Percentiles rank a stretch among this genome's conserved stretches.
These are phyloP conservation scores for Seriola rivoliana DNA, from an alignment of 2,113 vertebrate genomes.

Conservation along the genomic window DNA sequence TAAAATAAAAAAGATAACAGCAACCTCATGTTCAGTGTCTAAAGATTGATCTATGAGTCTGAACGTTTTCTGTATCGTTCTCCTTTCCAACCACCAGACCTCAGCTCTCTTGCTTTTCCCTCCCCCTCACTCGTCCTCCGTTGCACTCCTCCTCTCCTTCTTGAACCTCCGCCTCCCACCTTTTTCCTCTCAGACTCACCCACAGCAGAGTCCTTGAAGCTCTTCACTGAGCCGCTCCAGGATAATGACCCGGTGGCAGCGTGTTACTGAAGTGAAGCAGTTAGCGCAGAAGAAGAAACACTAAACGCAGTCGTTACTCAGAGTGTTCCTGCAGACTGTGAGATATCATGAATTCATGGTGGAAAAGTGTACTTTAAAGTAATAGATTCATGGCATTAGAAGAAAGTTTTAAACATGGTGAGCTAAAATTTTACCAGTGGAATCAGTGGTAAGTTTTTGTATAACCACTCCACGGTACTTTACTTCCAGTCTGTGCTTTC, in stretches of 20 bases:
- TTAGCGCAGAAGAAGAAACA: background rate
- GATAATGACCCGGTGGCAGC: constrained; percentile 34
- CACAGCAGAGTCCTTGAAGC: constrained; percentile 36
- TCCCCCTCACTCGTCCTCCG: constrained; percentile 48
- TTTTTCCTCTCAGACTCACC: constrained; percentile 48
- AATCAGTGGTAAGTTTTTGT: background rate
- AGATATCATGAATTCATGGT: background rate
- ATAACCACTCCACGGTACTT: too few species aligned
- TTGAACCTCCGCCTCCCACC: constrained; percentile 45
- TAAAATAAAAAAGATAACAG: background rate
- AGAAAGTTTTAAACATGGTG: background rate
- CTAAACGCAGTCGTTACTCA: background rate
- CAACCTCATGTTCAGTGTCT: background rate
- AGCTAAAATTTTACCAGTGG: background rate
- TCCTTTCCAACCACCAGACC: constrained; percentile 61
- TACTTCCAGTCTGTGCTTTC: constrained; percentile 21
- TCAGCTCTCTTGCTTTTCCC: constrained; percentile 11
- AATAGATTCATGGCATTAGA: background rate
- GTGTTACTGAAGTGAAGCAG: background rate
- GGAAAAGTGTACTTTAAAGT: background rate
- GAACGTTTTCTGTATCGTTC: constrained; percentile 16
- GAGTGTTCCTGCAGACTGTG: too few species aligned
- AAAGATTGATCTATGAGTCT: background rate
- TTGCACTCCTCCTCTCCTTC: constrained; percentile 29
- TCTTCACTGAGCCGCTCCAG: constrained; percentile 31